These are phyloP conservation scores for Apus apus DNA, from an alignment of 2,113 vertebrate genomes.

Conservation along the genomic window DNA sequence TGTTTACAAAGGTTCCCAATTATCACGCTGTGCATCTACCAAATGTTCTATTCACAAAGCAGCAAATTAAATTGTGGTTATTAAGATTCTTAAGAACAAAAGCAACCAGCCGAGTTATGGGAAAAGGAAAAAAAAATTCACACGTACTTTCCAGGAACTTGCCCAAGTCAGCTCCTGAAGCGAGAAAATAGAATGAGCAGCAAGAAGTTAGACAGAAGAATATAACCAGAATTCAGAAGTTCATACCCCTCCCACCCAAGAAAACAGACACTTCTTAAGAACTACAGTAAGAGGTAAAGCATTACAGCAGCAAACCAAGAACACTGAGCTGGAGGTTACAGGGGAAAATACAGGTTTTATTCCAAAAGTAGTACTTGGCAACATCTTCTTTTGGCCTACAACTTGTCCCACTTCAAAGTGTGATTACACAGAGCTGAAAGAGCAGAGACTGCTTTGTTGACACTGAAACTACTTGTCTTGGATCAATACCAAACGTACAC, in stretches of 20 bases:
- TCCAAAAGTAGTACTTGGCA: neutral
- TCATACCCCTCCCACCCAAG: neutral
- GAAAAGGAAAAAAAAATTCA: neutral
- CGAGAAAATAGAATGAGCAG: slow-evolving; percentile 53
- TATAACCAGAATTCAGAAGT: neutral
- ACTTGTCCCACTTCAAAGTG: neutral
- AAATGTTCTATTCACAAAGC: neutral
- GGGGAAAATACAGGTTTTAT: neutral
- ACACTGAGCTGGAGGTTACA: neutral
- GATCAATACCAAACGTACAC: slow-evolving; percentile 59
- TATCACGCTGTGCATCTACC: neutral
- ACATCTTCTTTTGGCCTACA: neutral
- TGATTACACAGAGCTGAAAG: neutral
- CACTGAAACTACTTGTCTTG: slow-evolving; percentile 46
- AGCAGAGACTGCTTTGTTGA: neutral
- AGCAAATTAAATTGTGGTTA: neutral
- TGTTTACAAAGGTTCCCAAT: neutral
- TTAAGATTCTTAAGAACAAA: slow-evolving; percentile 35
- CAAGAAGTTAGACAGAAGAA: slow-evolving; percentile 23
- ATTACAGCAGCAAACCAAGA: neutral
- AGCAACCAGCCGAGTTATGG: neutral
- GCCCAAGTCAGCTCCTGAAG: slow-evolving; percentile 69
- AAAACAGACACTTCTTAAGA: neutral
- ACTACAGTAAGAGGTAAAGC: neutral
- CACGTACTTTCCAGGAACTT: slow-evolving; percentile 66